These are phyloP conservation scores for Neosalanx taihuensis DNA, from an alignment of 2,797 vertebrate species.

Conservation along the genomic window DNA sequence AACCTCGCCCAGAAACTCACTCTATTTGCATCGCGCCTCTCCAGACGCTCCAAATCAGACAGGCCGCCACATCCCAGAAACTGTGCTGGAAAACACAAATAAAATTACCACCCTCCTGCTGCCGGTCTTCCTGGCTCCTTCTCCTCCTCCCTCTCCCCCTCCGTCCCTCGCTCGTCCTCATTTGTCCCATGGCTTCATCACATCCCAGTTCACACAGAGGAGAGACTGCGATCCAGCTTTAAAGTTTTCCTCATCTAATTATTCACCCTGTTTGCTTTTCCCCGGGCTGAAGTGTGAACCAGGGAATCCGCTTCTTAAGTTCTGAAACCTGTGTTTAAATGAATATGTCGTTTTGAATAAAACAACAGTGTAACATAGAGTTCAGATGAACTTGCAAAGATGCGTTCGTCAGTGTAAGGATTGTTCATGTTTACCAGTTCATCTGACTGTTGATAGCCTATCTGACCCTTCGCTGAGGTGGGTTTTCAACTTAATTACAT, in stretches of 20 bases:
- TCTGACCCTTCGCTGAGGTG: conserved; percentile 3
- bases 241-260: conserved; percentile 65
- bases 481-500: conserved; percentile 1
- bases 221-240: conserved; percentile 62
- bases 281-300: conserved; percentile 52
- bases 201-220: conserved; percentile 65
- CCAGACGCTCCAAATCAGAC: conserved; percentile 52
- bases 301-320: conserved; percentile 51
- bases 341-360: conserved; percentile 49
- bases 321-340: conserved; percentile 54
- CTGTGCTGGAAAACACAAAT: conserved; percentile 61
- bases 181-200: conserved; percentile 68
- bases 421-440: not conserved
- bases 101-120: conserved; percentile 37
- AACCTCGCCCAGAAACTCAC: conserved; percentile 65
- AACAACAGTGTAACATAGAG: conserved; percentile 49
- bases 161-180: conserved; percentile 45
- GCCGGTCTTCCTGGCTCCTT: conserved; percentile 51
- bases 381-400: conserved; percentile 26
- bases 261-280: conserved; percentile 63
- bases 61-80: conserved; percentile 59
- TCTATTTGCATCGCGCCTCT: conserved; percentile 70
- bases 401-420: not conserved
- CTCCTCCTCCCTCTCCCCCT: conserved; percentile 31
- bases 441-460: not conserved